Conservation (phyloP, 2,888 invertebrate genomes). For the Tillus elongatus region DNA sequence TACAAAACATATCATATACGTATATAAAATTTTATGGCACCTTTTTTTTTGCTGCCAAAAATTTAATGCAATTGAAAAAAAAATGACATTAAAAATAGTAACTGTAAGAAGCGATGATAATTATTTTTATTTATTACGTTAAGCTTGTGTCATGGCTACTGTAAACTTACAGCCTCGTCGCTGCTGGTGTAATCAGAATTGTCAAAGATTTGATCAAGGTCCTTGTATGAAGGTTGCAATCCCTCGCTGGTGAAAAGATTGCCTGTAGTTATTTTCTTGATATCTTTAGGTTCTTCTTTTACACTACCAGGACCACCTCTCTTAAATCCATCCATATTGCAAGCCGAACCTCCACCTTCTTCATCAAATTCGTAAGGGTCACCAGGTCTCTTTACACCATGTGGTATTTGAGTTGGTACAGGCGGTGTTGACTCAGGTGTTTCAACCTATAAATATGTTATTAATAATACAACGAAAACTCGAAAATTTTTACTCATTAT, state of each 20-base stretch:
- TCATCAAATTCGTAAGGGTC: slow-evolving; percentile 70
- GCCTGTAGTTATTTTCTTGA: slow-evolving; percentile 48
- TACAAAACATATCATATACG: too few relatives aligned
- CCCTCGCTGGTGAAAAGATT: slow-evolving; percentile 83
- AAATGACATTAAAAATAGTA: too few relatives aligned
- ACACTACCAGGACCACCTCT: slow-evolving; percentile 39
- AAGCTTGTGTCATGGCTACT: too few relatives aligned
- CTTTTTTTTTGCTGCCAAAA: too few relatives aligned
- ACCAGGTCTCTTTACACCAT: slow-evolving; percentile 40
- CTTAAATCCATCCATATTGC: slow-evolving; percentile 46
- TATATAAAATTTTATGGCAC: too few relatives aligned
- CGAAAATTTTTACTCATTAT: too few relatives aligned
- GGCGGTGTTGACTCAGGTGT: slow-evolving; percentile 11
- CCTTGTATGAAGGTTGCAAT: slow-evolving; percentile 76
- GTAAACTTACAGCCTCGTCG: slow-evolving; percentile 68
- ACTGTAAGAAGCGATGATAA: too few relatives aligned
- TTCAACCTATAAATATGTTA: too few relatives aligned
- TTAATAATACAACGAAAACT: too few relatives aligned
- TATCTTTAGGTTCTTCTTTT: slow-evolving; percentile 42
- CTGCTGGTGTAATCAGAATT: slow-evolving; percentile 84
- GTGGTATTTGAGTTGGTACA: slow-evolving; percentile 20
- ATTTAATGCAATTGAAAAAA: too few relatives aligned
- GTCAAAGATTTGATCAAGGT: slow-evolving; percentile 90
- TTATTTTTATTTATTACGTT: too few relatives aligned
- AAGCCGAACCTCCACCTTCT: slow-evolving; percentile 46